Evolutionary conservation across 2,888 invertebrate genomes (phyloP).

Genomic region (Acrobasis repandana): DNA sequence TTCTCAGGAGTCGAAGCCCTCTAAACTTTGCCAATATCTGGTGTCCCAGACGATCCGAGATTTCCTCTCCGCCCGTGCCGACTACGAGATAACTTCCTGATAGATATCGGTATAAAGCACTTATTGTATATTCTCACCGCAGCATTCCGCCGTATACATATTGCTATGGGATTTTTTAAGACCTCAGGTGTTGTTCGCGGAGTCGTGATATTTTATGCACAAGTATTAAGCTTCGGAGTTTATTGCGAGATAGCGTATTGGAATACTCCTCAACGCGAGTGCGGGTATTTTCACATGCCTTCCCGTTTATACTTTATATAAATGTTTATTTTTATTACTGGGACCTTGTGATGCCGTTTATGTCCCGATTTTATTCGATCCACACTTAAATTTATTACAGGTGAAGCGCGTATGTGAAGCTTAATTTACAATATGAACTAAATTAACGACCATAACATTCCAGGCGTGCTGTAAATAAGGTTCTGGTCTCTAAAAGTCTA

Average conservation of each 20-base stretch:
- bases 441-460: conserved; percentile 12
- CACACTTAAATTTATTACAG: background rate
- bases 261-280: conserved; percentile 25
- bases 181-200: conserved; percentile 24
- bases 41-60: conserved; percentile 36
- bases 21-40: conserved; percentile 60
- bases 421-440: conserved; percentile 1
- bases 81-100: conserved; percentile 20
- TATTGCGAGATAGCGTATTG: conserved; percentile 31
- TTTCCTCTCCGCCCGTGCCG: conserved; percentile 35
- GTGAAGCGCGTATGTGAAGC: background rate
- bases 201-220: conserved; percentile 25
- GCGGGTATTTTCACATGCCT: conserved; percentile 21
- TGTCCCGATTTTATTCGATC: conserved; percentile 4
- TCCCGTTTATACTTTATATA: conserved; percentile 23
- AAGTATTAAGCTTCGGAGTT: conserved; percentile 26
- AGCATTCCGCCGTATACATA: conserved; percentile 16
- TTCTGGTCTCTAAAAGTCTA: background rate
- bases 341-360: conserved; percentile 15
- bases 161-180: conserved; percentile 22
- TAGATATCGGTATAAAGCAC: conserved; percentile 19
- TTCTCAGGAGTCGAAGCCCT: conserved; percentile 44
- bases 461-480: conserved; percentile 1
- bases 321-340: conserved; percentile 27
- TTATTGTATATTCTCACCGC: conserved; percentile 14